Percentiles rank a stretch among this genome's conserved stretches.
phyloP scores from a whole-genome alignment of 2,113 vertebrate species.

The Daboia siamensis region DNA sequence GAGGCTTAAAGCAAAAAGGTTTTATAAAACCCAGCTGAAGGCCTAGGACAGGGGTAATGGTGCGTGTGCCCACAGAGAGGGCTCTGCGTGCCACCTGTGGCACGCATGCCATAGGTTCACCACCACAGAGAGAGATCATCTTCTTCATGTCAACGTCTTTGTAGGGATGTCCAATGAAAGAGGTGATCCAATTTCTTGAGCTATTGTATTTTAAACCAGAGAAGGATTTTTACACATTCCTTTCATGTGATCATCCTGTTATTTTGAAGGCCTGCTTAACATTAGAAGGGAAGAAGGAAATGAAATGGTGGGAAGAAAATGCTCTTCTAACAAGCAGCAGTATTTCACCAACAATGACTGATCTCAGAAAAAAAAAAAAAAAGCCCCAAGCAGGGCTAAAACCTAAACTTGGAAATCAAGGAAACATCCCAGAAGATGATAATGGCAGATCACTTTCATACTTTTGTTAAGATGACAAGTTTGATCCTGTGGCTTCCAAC shows the following conservation, averaged over 20 bases:
- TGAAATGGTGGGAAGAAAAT: neutral
- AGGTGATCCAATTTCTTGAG: neutral
- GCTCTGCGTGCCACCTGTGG: too few species aligned
- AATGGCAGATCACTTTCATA: neutral
- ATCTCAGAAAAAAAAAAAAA: neutral
- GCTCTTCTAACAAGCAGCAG: neutral
- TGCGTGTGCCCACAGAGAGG: too few species aligned
- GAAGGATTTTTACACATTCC: neutral
- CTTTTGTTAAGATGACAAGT: neutral
- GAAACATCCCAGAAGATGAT: neutral
- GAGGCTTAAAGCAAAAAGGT: too few species aligned
- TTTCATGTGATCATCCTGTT: neutral
- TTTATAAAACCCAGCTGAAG: too few species aligned
- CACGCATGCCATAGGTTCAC: too few species aligned
- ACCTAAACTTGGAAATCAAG: neutral
- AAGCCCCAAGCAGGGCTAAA: neutral
- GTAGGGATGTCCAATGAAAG: neutral
- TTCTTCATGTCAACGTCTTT: neutral
- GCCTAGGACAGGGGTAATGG: too few species aligned
- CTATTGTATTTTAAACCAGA: neutral
- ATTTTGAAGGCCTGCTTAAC: neutral
- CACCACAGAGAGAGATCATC: neutral
- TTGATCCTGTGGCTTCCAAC: neutral
- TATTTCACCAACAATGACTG: neutral
- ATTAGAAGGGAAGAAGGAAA: neutral